phyloP scores from a whole-genome alignment of 2,797 vertebrate species.

The Microcaecilia unicolor region DNA sequence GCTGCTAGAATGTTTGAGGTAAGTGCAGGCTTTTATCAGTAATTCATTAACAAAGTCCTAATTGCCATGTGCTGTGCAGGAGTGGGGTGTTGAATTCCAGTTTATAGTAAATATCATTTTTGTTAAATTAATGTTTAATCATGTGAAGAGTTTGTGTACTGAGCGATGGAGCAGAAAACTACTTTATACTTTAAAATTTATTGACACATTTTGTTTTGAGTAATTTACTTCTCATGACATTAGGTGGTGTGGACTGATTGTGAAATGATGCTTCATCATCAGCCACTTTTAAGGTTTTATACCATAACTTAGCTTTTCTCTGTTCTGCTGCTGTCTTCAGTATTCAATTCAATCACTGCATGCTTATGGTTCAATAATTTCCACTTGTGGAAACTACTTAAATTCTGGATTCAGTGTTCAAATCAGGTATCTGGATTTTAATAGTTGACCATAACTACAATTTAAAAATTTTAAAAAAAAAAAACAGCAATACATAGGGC shows the following conservation, averaged over 20 bases:
- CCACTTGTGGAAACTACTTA: background rate
- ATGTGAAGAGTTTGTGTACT: slow-evolving; percentile 33
- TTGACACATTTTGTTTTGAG: too few relatives aligned
- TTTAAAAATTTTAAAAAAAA: too few relatives aligned
- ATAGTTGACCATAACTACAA: too few relatives aligned
- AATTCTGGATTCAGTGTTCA: slow-evolving; percentile 1
- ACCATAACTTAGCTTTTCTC: slow-evolving; percentile 3
- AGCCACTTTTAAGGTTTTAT: slow-evolving; percentile 15
- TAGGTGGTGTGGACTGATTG: slow-evolving; percentile 7
- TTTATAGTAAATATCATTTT: background rate
- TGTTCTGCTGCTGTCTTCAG: slow-evolving; percentile 15
- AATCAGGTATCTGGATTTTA: background rate
- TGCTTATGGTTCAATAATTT: slow-evolving; percentile 9
- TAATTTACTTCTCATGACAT: slow-evolving; percentile 3
- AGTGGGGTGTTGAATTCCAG: too few relatives aligned
- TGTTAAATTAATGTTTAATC: too few relatives aligned
- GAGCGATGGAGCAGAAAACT: slow-evolving; percentile 52
- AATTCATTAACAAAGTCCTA: too few relatives aligned
- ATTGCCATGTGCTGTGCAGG: too few relatives aligned
- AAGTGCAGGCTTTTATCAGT: slow-evolving; percentile 18
- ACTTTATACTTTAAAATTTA: background rate
- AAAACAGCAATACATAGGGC: too few relatives aligned
- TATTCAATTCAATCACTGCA: slow-evolving; percentile 9
- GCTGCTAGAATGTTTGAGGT: slow-evolving; percentile 98
- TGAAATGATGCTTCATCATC: slow-evolving; percentile 6